Evolutionary conservation across 2,888 invertebrate species (phyloP).

Genomic region (Zaprionus bogoriensis): DNA sequence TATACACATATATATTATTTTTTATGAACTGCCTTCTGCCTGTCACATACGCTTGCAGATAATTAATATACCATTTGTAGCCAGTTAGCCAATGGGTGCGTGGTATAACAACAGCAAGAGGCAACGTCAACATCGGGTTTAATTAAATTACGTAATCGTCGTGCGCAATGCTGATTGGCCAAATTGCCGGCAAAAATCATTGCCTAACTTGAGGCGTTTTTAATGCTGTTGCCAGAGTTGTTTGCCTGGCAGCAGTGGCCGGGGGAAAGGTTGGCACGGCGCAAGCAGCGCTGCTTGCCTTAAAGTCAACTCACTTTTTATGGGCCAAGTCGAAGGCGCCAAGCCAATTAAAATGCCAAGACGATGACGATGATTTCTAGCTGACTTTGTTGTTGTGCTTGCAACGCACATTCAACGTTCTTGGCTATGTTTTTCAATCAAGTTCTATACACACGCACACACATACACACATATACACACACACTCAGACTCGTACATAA

Average conservation of each 20-base stretch:
- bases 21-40: no score
- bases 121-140: slow-evolving; percentile 32
- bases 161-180: slow-evolving; percentile 34
- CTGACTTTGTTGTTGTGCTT: slow-evolving; percentile 39
- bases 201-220: slow-evolving; percentile 36
- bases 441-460: slow-evolving; percentile 18
- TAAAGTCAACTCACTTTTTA: slow-evolving; percentile 52
- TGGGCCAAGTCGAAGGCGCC: slow-evolving; percentile 40
- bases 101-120: slow-evolving; percentile 27
- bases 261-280: no score
- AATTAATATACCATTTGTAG: no score
- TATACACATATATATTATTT: no score
- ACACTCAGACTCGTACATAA: slow-evolving; percentile 2
- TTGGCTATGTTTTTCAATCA: slow-evolving; percentile 60
- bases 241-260: slow-evolving; percentile 1
- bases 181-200: slow-evolving; percentile 25
- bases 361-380: slow-evolving; percentile 32
- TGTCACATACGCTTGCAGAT: no score
- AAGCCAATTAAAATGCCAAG: slow-evolving; percentile 60
- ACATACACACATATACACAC: not conserved
- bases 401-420: not conserved
- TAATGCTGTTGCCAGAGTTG: slow-evolving; percentile 6
- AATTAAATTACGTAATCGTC: slow-evolving; percentile 58
- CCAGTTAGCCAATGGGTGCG: no score
- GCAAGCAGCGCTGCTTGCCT: slow-evolving; percentile 24